A percentile compares a stretch with the other conserved stretches of the same genome.
These are phyloP conservation scores for Auanema sp. DNA, from an alignment of 2,888 invertebrate genomes.

Conservation along the genomic window DNA sequence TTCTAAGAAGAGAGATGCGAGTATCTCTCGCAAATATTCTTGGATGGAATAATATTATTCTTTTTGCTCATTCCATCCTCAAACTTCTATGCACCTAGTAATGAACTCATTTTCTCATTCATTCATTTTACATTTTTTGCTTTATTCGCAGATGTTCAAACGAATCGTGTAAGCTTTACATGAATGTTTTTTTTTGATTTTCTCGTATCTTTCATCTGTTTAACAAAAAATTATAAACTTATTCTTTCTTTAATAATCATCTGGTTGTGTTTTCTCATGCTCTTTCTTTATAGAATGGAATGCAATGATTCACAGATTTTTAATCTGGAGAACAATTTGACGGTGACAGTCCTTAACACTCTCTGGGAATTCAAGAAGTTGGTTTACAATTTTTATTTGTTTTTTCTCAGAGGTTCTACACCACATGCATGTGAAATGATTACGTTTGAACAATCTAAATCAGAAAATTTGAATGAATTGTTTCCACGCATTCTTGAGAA, in stretches of 20 bases:
- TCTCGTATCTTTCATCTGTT: background rate
- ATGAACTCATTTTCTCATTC: background rate
- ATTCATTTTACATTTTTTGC: background rate
- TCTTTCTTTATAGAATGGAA: constrained; percentile 24
- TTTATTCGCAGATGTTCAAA: constrained; percentile 2
- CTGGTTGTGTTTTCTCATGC: no score
- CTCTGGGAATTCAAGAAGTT: constrained; percentile 39
- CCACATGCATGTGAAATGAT: background rate
- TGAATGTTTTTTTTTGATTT: constrained; percentile 1
- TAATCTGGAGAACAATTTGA: constrained; percentile 33
- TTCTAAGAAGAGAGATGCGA: no score
- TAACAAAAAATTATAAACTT: no score
- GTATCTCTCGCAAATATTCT: no score
- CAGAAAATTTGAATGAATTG: constrained; percentile 1
- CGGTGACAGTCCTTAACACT: constrained; percentile 31
- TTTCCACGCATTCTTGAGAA: no score
- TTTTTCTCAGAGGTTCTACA: background rate
- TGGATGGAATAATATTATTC: no score
- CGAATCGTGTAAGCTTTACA: background rate
- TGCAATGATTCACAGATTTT: constrained; percentile 42
- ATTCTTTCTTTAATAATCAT: no score
- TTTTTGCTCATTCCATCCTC: no score
- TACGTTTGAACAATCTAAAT: background rate
- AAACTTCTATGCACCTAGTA: no score
- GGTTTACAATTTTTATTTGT: constrained; percentile 14